Percentiles rank a stretch among this genome's conserved stretches.
Evolutionary conservation across 2,797 vertebrate species (phyloP).

Genomic region (Cossypha dichroa): DNA sequence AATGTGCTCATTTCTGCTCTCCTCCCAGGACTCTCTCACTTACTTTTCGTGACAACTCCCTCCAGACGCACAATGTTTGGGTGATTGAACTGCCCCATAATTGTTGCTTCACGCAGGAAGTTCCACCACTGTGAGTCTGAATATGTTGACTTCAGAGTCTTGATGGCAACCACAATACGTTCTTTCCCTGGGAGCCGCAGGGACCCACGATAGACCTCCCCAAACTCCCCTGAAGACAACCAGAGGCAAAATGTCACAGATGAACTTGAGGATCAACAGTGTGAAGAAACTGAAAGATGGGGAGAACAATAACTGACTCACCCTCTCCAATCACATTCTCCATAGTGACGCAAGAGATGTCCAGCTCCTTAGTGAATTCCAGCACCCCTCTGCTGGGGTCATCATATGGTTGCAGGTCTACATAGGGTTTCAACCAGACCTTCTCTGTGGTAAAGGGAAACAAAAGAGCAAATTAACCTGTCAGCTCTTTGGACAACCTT

Average conservation of each 20-base stretch:
- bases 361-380: conserved; percentile 78
- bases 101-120: conserved; percentile 93
- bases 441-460: conserved; percentile 67
- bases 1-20: background rate
- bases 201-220: conserved; percentile 78
- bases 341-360: conserved; percentile 66
- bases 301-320: conserved; percentile 11
- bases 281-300: background rate
- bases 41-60: conserved; percentile 80
- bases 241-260: background rate
- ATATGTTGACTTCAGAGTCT: conserved; percentile 78
- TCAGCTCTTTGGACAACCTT: background rate
- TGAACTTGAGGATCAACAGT: background rate
- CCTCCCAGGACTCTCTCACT: conserved; percentile 49
- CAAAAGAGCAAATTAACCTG: background rate
- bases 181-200: conserved; percentile 71
- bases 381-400: conserved; percentile 78
- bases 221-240: conserved; percentile 76
- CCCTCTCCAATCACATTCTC: conserved; percentile 80
- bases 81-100: conserved; percentile 96
- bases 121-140: conserved; percentile 87
- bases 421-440: conserved; percentile 79
- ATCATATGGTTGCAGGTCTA: conserved; percentile 79
- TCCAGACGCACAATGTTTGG: conserved; percentile 81
- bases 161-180: conserved; percentile 75